Conservation (phyloP, 2,888 invertebrate genomes). For the Biston stratarius region DNA sequence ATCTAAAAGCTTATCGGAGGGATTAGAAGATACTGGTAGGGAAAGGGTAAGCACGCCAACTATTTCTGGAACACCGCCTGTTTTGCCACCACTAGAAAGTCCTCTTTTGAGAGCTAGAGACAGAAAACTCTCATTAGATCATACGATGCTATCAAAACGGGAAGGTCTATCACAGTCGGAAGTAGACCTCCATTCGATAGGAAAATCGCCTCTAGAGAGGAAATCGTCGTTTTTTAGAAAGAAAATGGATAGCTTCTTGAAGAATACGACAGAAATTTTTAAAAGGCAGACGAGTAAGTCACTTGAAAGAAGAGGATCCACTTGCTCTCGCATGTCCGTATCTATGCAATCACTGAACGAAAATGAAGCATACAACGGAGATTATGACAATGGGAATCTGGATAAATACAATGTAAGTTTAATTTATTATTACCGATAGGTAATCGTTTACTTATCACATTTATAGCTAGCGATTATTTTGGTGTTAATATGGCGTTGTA, state of each 20-base stretch:
- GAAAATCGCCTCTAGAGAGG: slow-evolving; percentile 75
- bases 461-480: slow-evolving; percentile 1
- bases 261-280: slow-evolving; percentile 78
- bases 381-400: slow-evolving; percentile 43
- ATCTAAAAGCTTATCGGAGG: slow-evolving; percentile 51
- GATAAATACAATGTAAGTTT: slow-evolving; percentile 52
- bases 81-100: slow-evolving; percentile 41
- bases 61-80: slow-evolving; percentile 21
- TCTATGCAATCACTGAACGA: slow-evolving; percentile 76
- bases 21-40: slow-evolving; percentile 42
- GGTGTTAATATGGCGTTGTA: not conserved
- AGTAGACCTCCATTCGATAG: slow-evolving; percentile 74
- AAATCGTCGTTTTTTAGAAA: slow-evolving; percentile 81
- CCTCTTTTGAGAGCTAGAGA: slow-evolving; percentile 53
- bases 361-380: slow-evolving; percentile 46
- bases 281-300: slow-evolving; percentile 63
- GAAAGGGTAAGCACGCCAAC: slow-evolving; percentile 38
- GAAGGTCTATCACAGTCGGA: slow-evolving; percentile 77
- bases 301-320: slow-evolving; percentile 63
- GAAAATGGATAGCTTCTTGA: slow-evolving; percentile 79
- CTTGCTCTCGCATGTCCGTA: slow-evolving; percentile 59
- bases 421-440: not conserved
- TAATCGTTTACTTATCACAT: slow-evolving; percentile 6
- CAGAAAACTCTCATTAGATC: slow-evolving; percentile 76
- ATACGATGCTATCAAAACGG: slow-evolving; percentile 68